phyloP scores from a whole-genome alignment of 2,113 vertebrate genomes.

The Trochalopteron elliotii region DNA sequence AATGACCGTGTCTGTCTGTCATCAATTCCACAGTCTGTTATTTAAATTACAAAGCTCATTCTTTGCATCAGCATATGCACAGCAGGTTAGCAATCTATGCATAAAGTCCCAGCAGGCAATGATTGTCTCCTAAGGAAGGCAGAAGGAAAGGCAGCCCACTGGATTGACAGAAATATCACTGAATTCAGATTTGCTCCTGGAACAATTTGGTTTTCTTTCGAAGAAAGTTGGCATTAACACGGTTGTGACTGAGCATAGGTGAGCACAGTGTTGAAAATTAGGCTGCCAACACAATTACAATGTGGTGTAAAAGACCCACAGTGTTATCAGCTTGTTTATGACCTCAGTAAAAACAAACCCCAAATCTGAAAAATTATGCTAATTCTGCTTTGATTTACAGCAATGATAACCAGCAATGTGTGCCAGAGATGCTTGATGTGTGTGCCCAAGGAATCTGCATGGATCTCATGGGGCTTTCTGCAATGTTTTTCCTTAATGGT shows the following conservation, averaged over 20 bases:
- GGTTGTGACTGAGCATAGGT: background rate
- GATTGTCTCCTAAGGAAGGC: constrained; percentile 54
- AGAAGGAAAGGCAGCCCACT: constrained; percentile 11
- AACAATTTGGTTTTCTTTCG: constrained; percentile 4
- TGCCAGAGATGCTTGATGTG: background rate
- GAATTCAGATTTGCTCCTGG: background rate
- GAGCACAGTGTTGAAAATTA: constrained; percentile 4
- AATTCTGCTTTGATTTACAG: constrained; percentile 28
- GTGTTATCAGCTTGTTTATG: constrained; percentile 21
- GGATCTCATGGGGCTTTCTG: background rate
- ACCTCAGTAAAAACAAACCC: background rate
- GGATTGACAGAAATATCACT: constrained; percentile 13
- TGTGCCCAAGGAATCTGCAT: background rate
- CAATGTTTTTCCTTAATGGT: background rate
- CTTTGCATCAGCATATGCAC: constrained; percentile 23
- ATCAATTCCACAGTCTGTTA: constrained; percentile 44
- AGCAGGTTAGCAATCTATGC: constrained; percentile 60
- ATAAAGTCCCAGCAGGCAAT: constrained; percentile 64
- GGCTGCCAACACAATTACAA: background rate
- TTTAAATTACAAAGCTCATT: constrained; percentile 61
- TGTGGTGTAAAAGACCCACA: background rate
- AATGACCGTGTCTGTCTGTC: background rate
- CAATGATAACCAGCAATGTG: background rate
- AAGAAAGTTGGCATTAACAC: background rate
- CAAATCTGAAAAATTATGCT: background rate